Evolutionary conservation across 2,888 invertebrate genomes (phyloP).

Genomic region (Lithophane socia): DNA sequence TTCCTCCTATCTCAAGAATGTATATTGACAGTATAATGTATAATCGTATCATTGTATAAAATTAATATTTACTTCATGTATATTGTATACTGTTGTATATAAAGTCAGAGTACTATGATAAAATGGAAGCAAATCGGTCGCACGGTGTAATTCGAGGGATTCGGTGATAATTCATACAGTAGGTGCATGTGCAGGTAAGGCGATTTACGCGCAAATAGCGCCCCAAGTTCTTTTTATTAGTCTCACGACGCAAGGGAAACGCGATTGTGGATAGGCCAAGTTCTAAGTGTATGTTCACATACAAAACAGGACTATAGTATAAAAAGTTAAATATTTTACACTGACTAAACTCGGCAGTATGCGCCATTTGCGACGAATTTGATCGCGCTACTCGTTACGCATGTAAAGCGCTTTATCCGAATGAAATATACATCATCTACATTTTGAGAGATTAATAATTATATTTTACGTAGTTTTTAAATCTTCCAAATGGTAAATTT

Average conservation of each 20-base stretch:
- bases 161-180: not conserved
- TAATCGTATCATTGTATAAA: conserved; percentile 46
- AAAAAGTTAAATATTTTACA: not conserved
- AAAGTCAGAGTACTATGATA: conserved; percentile 30
- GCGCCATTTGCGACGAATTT: not conserved
- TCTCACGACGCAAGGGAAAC: not conserved
- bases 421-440: conserved; percentile 8
- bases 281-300: not conserved
- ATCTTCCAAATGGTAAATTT: not conserved
- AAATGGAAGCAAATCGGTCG: conserved; percentile 53
- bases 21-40: conserved; percentile 22
- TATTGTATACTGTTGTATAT: conserved; percentile 44
- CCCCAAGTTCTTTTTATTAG: not conserved
- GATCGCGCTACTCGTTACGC: no score
- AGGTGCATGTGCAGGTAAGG: not conserved
- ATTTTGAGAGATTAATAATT: not conserved
- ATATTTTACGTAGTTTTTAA: not conserved
- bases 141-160: conserved; percentile 25
- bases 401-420: not conserved
- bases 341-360: not conserved
- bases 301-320: not conserved
- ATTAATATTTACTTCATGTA: conserved; percentile 40
- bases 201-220: not conserved
- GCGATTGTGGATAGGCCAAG: not conserved
- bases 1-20: not conserved